These are phyloP conservation scores for Drosophila tripunctata DNA, from an alignment of 2,888 invertebrate genomes.

Conservation along the genomic window DNA sequence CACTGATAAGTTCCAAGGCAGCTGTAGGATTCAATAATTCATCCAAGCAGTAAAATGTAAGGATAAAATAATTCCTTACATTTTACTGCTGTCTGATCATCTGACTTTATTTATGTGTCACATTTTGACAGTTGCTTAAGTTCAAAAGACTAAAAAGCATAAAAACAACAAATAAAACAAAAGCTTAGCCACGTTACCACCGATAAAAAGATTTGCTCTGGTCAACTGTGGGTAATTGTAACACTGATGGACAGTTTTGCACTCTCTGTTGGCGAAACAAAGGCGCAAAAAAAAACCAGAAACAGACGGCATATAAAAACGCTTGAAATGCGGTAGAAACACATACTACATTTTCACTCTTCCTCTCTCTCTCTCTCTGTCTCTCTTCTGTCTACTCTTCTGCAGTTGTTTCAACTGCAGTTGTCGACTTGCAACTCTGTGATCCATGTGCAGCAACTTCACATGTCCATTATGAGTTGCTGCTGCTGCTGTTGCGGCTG, in stretches of 20 bases:
- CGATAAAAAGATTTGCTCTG: slow-evolving; percentile 38
- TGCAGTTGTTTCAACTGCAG: background rate
- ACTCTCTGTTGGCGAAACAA: slow-evolving; percentile 56
- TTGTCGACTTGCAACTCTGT: background rate
- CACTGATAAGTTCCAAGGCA: no score
- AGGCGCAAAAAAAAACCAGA: slow-evolving; percentile 27
- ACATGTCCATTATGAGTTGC: slow-evolving; percentile 61
- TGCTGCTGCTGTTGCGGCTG: slow-evolving; percentile 11
- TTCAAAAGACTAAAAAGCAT: slow-evolving; percentile 39
- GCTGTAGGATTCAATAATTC: no score
- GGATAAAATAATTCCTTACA: background rate
- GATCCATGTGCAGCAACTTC: slow-evolving; percentile 6
- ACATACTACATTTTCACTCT: background rate
- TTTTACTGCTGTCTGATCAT: no score
- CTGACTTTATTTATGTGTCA: no score
- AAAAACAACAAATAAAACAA: slow-evolving; percentile 22
- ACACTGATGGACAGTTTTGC: slow-evolving; percentile 50
- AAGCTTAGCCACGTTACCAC: background rate
- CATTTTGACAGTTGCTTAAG: slow-evolving; percentile 22
- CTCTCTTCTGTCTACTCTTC: background rate
- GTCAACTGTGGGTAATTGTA: slow-evolving; percentile 59
- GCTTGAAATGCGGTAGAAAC: slow-evolving; percentile 39
- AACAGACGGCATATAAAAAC: slow-evolving; percentile 40
- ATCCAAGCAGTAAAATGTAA: no score
- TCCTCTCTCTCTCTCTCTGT: background rate